Evolutionary conservation across 2,888 invertebrate genomes (phyloP), one percentile per base, ranked within the genome.

Genomic region (Caenorhabditis japonica): DNA sequence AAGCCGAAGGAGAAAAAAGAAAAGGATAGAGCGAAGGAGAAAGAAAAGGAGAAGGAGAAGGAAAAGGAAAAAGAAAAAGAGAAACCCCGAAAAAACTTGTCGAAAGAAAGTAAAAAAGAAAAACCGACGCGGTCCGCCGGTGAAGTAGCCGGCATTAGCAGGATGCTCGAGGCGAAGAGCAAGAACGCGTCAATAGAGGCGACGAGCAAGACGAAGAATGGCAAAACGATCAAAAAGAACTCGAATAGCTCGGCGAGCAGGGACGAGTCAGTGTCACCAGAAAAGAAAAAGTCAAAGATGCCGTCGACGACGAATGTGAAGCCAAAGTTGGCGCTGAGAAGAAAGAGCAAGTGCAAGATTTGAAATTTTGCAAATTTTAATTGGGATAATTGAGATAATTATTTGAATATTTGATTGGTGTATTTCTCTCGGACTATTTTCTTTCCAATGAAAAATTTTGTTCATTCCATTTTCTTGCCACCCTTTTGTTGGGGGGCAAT

Each of bases 401-500:
- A n/a, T n/a, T n/a, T n/a, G n/a, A n/a, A n/a, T n/a, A n/a, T 33
- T 12, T 5, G 33, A 33, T 33, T 17, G 19, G n/a, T n/a, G n/a
- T n/a, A n/a, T n/a, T n/a, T n/a, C n/a, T n/a, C n/a, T n/a, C n/a
- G n/a, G n/a, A n/a, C n/a, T n/a, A n/a, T n/a, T n/a, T n/a, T n/a
- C n/a, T n/a, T n/a, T n/a, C n/a, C n/a, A n/a, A 43, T 43, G 12
- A 43, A 43, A 3, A 5, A 13, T 43, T 21, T 21, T 23, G 1
- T 43, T 43, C 23, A 19, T 61, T 52, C 52, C 33, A 80, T 49
- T 44, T 75, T 81, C 69, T 84, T 83, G 44, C n/a, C n/a, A n/a
- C n/a, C n/a, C n/a, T 51, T 58, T 39, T 70, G 41, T 30, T 75
- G 62, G 19, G 82, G 82, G 3, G 82, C 81, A 34, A 77, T 79